Percentiles rank a stretch among this genome's conserved stretches.
These are phyloP conservation scores for Priocnemis perturbator DNA, from an alignment of 2,888 invertebrate genomes.

Conservation along the genomic window DNA sequence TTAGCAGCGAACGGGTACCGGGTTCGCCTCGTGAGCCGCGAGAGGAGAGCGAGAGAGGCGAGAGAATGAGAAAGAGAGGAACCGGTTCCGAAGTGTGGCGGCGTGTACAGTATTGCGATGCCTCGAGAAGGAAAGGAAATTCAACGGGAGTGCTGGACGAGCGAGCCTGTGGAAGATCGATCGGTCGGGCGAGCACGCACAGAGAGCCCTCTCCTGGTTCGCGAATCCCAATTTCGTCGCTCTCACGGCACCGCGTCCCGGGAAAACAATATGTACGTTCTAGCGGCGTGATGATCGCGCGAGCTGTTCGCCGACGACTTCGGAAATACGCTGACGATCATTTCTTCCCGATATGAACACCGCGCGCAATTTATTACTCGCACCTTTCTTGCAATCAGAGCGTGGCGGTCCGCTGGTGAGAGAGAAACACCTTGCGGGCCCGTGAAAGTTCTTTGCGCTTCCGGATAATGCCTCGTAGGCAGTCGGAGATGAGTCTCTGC, in stretches of 20 bases:
- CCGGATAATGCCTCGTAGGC: too few relatives aligned
- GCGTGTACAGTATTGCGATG: conserved; percentile 47
- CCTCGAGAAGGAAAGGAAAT: conserved; percentile 40
- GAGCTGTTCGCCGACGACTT: too few relatives aligned
- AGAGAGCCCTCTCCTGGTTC: conserved; percentile 22
- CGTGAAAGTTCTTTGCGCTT: too few relatives aligned
- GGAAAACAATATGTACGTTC: not conserved
- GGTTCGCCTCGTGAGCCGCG: conserved; percentile 42
- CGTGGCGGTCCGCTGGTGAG: not conserved
- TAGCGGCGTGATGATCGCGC: not conserved
- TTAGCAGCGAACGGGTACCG: conserved; percentile 36
- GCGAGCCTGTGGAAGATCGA: conserved; percentile 44
- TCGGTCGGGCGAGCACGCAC: conserved; percentile 27
- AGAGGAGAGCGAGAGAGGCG: conserved; percentile 1
- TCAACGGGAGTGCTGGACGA: conserved; percentile 21
- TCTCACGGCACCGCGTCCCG: not conserved
- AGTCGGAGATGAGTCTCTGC: too few relatives aligned
- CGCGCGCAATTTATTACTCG: conserved; percentile 9
- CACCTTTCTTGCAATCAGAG: conserved; percentile 28
- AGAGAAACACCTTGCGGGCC: too few relatives aligned
- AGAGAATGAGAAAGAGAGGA: conserved; percentile 25
- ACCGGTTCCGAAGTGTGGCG: conserved; percentile 56
- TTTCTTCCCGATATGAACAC: conserved; percentile 28
- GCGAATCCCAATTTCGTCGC: conserved; percentile 33
- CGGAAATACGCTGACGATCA: conserved; percentile 24